Evolutionary conservation across 2,888 invertebrate genomes (phyloP), one percentile per base, ranked within the genome.

Genomic region (Tipula vernalis): DNA sequence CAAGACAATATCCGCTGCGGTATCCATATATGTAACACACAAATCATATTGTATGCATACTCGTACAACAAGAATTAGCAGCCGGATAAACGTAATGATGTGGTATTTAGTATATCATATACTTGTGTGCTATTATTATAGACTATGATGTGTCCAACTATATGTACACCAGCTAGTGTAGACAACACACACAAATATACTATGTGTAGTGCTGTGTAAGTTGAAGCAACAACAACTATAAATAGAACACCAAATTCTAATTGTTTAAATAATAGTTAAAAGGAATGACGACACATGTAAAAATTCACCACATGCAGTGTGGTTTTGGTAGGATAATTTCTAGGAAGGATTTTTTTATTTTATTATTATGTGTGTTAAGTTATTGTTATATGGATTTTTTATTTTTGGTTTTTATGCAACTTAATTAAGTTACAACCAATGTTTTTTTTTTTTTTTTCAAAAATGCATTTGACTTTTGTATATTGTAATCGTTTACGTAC

Each of bases 61-160:
- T 28, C 10, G 28, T 18, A 18, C 71, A 71, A 28, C 28, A 71
- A 71, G 13, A 84, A 84, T 15, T 84, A 12, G 18, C n/a, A 86
- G 47, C 86, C 86, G 86, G 86, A 44, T 86, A 86, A 86, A 44
- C 13, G 44, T 44, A 86, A 86, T 86, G 47, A 86, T 86, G 86
- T 86, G 86, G 86, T 86, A 86, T 86, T 86, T 86, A 86, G 86
- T 86, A 36, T 71, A 71, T 71, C 71, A 71, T 71, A 71, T 3
- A 28, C 10, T 28, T 71, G 28, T 28, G 28, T 71, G 28, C 39
- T 5, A 39, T 39, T 39, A 39, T 6, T 71, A 28, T 71, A 71
- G 71, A 71, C 71, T 18, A 10, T 71, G 15, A 5, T 51, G 51
- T 51, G 51, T 15, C 51, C 51, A 51, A 15, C 15, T 51, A 71